These are phyloP conservation scores for Mastigias papua DNA, from an alignment of 30 jellyfish, hydroid and myxozoan genomes.

Conservation along the genomic window DNA sequence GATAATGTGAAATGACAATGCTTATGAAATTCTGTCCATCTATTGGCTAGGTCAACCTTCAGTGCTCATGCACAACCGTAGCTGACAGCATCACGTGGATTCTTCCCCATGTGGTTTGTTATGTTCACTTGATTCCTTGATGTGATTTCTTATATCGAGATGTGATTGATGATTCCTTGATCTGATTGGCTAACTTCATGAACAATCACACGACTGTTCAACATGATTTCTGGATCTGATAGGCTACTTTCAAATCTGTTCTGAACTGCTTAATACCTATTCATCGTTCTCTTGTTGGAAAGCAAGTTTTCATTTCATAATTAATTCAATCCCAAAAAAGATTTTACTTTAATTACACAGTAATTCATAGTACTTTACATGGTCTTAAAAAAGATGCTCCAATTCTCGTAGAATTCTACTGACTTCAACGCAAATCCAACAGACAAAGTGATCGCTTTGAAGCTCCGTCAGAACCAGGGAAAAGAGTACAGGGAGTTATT, in stretches of 20 bases:
- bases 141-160: no score
- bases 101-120: slow-evolving; percentile 57
- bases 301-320: no score
- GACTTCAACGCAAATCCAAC: slow-evolving; percentile 55
- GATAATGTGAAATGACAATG: not conserved
- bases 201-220: no score
- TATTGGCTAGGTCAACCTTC: slow-evolving; percentile 21
- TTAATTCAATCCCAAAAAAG: not conserved
- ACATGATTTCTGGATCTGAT: no score
- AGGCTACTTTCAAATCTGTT: no score
- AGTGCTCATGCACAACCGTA: slow-evolving; percentile 29
- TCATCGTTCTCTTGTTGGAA: no score
- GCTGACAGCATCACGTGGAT: slow-evolving; percentile 44
- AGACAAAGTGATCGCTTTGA: slow-evolving; percentile 43
- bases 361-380: not conserved
- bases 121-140: not conserved
- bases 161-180: no score
- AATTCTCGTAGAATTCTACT: slow-evolving; percentile 35
- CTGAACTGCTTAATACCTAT: no score
- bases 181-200: no score
- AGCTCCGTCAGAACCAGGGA: slow-evolving; percentile 8
- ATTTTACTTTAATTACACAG: not conserved
- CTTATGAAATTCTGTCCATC: not conserved
- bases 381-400: not conserved
- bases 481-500: slow-evolving; percentile 10